Percentiles rank a stretch among this genome's conserved stretches.
Evolutionary conservation across 1,140 invertebrate genomes (phyloP).

Genomic region (Drosophila insularis): DNA sequence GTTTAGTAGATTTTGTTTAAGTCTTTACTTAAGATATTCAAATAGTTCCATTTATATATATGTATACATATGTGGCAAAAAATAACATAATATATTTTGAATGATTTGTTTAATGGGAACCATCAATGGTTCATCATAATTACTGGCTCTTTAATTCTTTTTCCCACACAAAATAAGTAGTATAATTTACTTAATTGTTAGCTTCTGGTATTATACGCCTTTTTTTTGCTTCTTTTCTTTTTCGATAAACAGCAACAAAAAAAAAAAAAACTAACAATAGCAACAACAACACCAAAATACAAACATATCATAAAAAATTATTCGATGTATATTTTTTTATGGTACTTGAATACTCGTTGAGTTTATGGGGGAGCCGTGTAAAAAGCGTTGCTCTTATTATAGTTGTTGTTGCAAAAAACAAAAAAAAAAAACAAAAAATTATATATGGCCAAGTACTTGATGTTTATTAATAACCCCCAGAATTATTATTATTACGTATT

Average conservation of each 20-base stretch:
- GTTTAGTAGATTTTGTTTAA: too few relatives aligned
- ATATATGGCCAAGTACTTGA: slow-evolving; percentile 47
- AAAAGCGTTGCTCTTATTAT: slow-evolving; percentile 39
- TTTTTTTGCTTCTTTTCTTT: slow-evolving; percentile 21
- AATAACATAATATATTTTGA: too few relatives aligned
- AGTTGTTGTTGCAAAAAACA: slow-evolving; percentile 23
- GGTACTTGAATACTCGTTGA: slow-evolving; percentile 65
- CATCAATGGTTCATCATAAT: too few relatives aligned
- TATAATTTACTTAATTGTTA: slow-evolving; percentile 31
- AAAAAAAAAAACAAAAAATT: too few relatives aligned
- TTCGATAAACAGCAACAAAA: slow-evolving; percentile 35
- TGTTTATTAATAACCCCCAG: slow-evolving; percentile 55
- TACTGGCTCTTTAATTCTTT: not conserved
- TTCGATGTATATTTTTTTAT: slow-evolving; percentile 58
- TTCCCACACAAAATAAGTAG: slow-evolving; percentile 28
- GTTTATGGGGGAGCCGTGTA: slow-evolving; percentile 58
- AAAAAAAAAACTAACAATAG: slow-evolving; percentile 30
- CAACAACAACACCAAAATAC: slow-evolving; percentile 21
- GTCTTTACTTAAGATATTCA: too few relatives aligned
- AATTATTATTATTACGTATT: slow-evolving; percentile 39
- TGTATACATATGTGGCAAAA: too few relatives aligned
- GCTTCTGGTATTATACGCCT: not conserved
- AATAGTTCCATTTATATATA: too few relatives aligned
- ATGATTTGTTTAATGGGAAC: too few relatives aligned
- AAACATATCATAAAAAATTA: slow-evolving; percentile 44